A percentile compares a stretch with the other conserved stretches of the same genome.
Conservation (phyloP, 2,888 invertebrate species). For the Arge pagana region DNA sequence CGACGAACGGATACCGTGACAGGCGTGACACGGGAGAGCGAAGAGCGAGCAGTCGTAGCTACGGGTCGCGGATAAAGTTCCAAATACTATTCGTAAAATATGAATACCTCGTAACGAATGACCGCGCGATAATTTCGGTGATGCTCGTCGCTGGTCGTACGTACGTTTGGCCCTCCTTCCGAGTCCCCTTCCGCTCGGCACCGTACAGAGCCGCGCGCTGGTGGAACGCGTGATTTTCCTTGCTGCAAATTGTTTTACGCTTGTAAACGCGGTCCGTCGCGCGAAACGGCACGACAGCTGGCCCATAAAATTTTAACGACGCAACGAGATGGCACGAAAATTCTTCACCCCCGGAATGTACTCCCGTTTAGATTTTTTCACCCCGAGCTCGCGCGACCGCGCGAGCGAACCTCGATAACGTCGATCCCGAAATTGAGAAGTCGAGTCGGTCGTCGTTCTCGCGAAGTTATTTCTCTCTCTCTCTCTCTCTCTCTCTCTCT, state of each 20-base stretch:
- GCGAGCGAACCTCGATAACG: not conserved
- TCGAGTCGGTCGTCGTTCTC: too few relatives aligned
- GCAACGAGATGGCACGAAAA: slow-evolving; percentile 1
- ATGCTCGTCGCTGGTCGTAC: too few relatives aligned
- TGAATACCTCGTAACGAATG: slow-evolving; percentile 57
- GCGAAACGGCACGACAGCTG: slow-evolving; percentile 47
- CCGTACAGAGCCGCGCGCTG: slow-evolving; percentile 34
- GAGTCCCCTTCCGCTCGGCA: not conserved
- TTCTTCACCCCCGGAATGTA: not conserved
- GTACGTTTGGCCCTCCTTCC: not conserved
- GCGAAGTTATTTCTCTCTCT: not conserved
- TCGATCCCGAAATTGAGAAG: not conserved
- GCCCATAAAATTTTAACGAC: slow-evolving; percentile 50
- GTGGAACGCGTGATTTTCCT: slow-evolving; percentile 57
- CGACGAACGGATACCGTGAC: not conserved
- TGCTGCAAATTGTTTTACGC: slow-evolving; percentile 57
- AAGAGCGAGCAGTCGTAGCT: not conserved
- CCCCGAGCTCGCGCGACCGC: not conserved
- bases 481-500: slow-evolving; percentile 11
- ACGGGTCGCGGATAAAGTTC: slow-evolving; percentile 3
- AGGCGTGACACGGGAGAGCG: not conserved
- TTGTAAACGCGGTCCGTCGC: slow-evolving; percentile 51
- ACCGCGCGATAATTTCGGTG: slow-evolving; percentile 23
- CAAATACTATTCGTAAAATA: slow-evolving; percentile 33
- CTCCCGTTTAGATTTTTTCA: not conserved